A percentile compares a stretch with the other conserved stretches of the same genome.
Evolutionary conservation across 2,797 vertebrate species (phyloP).

Genomic region (Rhodeus uyekii): DNA sequence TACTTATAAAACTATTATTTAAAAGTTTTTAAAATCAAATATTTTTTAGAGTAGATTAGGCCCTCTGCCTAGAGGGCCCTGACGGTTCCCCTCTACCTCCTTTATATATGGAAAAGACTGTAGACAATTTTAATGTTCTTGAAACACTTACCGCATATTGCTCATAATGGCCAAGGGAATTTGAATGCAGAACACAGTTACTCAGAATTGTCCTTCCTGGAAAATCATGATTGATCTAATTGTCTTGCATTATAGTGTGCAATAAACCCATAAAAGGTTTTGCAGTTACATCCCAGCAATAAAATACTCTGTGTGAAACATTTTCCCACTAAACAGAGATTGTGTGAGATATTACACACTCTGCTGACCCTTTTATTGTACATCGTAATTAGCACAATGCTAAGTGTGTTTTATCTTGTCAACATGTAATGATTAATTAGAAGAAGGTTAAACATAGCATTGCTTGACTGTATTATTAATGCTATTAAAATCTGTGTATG

Average conservation of each 20-base stretch:
- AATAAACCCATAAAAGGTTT: slow-evolving; percentile 38
- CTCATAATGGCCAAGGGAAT: not conserved
- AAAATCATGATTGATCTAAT: slow-evolving; percentile 41
- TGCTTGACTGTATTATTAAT: slow-evolving; percentile 43
- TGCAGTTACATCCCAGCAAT: slow-evolving; percentile 28
- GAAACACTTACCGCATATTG: not conserved
- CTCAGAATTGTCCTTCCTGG: slow-evolving; percentile 20
- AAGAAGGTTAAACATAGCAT: slow-evolving; percentile 45
- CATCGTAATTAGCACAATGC: slow-evolving; percentile 50
- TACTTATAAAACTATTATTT: no score
- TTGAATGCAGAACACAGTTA: slow-evolving; percentile 31
- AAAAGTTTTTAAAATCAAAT: no score
- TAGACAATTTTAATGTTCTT: slow-evolving; percentile 17
- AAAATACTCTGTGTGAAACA: slow-evolving; percentile 18
- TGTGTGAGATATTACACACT: slow-evolving; percentile 31
- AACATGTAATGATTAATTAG: slow-evolving; percentile 50
- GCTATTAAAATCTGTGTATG: slow-evolving; percentile 47
- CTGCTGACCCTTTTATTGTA: slow-evolving; percentile 40
- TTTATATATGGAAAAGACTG: not conserved
- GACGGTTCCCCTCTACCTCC: no score
- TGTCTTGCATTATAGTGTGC: slow-evolving; percentile 29
- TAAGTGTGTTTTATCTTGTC: slow-evolving; percentile 47
- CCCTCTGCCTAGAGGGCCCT: no score
- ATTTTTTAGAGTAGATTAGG: no score
- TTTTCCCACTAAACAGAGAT: slow-evolving; percentile 37